Conservation (phyloP, 2,113 vertebrate genomes). For the Eonycteris spelaea region DNA sequence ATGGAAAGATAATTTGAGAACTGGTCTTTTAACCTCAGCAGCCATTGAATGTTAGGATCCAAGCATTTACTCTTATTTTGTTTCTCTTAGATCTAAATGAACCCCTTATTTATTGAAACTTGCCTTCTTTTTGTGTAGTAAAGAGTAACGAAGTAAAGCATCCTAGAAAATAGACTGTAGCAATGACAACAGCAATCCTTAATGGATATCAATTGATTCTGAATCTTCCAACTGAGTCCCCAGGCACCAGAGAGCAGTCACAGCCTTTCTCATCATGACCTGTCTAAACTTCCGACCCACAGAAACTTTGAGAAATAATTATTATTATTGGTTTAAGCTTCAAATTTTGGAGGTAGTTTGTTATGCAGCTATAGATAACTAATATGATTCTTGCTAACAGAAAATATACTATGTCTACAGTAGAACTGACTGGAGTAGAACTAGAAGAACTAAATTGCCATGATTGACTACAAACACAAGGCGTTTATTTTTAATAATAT, state of each 20-base stretch:
- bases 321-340: neutral
- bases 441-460: neutral
- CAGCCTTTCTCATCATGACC: neutral
- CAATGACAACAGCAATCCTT: neutral
- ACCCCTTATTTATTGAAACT: neutral
- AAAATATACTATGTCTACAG: neutral
- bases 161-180: neutral
- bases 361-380: neutral
- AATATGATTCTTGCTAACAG: neutral
- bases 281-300: neutral
- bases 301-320: neutral
- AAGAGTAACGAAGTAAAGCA: neutral
- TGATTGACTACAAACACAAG: neutral
- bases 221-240: neutral
- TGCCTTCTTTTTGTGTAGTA: neutral
- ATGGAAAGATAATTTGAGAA: neutral
- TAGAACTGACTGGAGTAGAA: neutral
- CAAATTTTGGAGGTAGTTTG: neutral
- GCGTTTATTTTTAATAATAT: neutral
- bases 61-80: neutral
- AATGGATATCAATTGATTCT: neutral
- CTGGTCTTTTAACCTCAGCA: neutral
- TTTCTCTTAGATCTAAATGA: constrained; percentile 27
- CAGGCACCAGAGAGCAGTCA: neutral
- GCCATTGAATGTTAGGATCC: neutral